Evolutionary conservation across 2,797 vertebrate species (phyloP), one percentile per base, ranked within the genome.

Genomic region (Leptatherina wallacei): DNA sequence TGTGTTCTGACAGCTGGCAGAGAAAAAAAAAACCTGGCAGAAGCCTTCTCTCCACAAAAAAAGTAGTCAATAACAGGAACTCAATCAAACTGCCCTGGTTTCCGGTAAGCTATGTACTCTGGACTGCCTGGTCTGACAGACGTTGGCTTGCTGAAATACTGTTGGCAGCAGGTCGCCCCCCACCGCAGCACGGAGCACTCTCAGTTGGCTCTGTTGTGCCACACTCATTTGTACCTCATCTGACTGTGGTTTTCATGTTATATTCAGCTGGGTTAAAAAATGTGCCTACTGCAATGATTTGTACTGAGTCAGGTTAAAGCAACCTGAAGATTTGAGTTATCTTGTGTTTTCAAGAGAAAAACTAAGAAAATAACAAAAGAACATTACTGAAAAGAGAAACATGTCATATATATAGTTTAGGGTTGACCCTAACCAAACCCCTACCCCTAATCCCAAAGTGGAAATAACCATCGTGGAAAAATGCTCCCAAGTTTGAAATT

Each of bases 1-100:
- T 93, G 86, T 83, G 75, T 75, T 91, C 90, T 90, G 88, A 91
- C 92, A 91, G 90, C 88, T 91, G 90, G 90, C 87, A 86, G 70
- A 77, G 79, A 60, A 3, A 13, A 6, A 44, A 87, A 83, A 65
- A 85, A 81, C 80, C 91, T 93, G 88, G 88, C 91, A 93, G 78
- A 94, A 93, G 93, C 88, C 90, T 93, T 91, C 89, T 85, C 90
- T 91, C 88, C 87, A 85, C 88, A 93, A 91, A 87, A 88, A 89
- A 88, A 93, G 93, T 82, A 95, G 95, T 95, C 95, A 97, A 95
- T 95, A 96, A 96, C 96, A 97, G 96, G 96, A 98, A 97, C 94
- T 96, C 91, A 92, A 94, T 96, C 95, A 96, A 96, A 96, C 95
- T 95, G 95, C 91, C 82, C 94, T 88, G 93, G 94, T 96, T 97